Percentiles rank a stretch among this genome's conserved stretches.
These are phyloP conservation scores for Xiphydria camelus DNA, from an alignment of 2,888 invertebrate species.

Conservation along the genomic window DNA sequence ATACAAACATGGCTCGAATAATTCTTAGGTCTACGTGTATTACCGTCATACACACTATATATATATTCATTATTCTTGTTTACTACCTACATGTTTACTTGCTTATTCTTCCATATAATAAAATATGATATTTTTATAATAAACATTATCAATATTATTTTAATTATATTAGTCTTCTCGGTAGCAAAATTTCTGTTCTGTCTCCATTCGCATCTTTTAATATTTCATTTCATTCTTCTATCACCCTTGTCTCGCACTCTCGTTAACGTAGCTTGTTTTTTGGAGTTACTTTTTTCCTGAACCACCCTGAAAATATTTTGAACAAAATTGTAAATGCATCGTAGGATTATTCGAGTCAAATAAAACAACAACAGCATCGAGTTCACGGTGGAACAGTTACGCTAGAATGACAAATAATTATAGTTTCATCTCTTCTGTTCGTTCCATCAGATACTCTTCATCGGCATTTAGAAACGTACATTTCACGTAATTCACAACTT, in stretches of 20 bases:
- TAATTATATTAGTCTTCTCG: conserved; percentile 52
- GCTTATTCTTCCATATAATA: conserved; percentile 52
- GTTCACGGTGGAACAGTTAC: no score
- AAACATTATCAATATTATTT: conserved; percentile 48
- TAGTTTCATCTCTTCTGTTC: no score
- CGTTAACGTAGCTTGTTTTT: conserved; percentile 45
- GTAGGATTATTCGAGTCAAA: no score
- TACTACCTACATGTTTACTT: conserved; percentile 42
- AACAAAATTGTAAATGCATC: conserved; percentile 7
- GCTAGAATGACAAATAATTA: no score
- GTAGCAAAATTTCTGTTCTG: conserved; percentile 48
- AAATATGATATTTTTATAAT: conserved; percentile 52
- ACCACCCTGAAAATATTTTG: conserved; percentile 58
- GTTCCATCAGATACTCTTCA: no score
- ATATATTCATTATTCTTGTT: conserved; percentile 31
- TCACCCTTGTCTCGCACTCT: conserved; percentile 20
- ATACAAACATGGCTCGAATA: conserved; percentile 22
- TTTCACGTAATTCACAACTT: no score
- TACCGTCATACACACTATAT: conserved; percentile 37
- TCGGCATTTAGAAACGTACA: no score
- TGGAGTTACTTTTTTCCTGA: conserved; percentile 63
- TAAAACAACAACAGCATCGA: no score
- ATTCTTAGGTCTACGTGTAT: conserved; percentile 32
- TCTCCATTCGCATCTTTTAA: conserved; percentile 28
- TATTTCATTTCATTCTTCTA: conserved; percentile 1